Evolutionary conservation across 2,888 invertebrate genomes (phyloP).

Genomic region (Luperina testacea): DNA sequence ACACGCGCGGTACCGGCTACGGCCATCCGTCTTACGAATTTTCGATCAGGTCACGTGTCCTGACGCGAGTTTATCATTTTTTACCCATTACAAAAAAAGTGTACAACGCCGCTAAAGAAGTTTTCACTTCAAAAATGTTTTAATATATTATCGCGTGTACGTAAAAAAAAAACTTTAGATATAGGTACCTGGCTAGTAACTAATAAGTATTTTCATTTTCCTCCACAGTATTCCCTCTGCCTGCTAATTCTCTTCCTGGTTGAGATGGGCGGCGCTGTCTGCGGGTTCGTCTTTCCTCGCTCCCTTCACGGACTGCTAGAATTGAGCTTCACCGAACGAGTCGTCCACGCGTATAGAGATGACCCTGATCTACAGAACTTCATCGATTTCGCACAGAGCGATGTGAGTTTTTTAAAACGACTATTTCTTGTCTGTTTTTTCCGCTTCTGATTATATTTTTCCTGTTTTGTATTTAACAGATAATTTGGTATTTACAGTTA

Average conservation of each 20-base stretch:
- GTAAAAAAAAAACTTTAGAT: no score
- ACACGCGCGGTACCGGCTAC: no score
- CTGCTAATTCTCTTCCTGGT: slow-evolving; percentile 96
- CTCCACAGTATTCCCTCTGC: slow-evolving; percentile 95
- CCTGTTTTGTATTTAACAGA: neutral
- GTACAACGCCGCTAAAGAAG: no score
- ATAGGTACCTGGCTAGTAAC: neutral
- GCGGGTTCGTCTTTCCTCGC: slow-evolving; percentile 98
- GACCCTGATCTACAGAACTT: slow-evolving; percentile 98
- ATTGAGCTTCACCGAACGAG: slow-evolving; percentile 96
- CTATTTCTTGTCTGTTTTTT: neutral
- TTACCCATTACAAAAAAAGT: no score
- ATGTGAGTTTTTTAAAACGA: slow-evolving; percentile 89
- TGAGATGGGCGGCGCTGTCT: slow-evolving; percentile 97
- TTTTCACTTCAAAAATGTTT: no score
- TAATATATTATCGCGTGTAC: no score
- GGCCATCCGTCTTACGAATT: no score
- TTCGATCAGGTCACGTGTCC: no score
- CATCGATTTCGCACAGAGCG: slow-evolving; percentile 98
- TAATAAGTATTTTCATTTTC: neutral
- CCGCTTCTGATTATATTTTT: neutral
- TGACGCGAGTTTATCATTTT: no score
- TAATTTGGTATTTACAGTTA: neutral
- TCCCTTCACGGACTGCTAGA: slow-evolving; percentile 96
- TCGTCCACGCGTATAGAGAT: slow-evolving; percentile 97